phyloP scores from a whole-genome alignment of 2,797 vertebrate genomes.

The Pangasius sanitwongsei region DNA sequence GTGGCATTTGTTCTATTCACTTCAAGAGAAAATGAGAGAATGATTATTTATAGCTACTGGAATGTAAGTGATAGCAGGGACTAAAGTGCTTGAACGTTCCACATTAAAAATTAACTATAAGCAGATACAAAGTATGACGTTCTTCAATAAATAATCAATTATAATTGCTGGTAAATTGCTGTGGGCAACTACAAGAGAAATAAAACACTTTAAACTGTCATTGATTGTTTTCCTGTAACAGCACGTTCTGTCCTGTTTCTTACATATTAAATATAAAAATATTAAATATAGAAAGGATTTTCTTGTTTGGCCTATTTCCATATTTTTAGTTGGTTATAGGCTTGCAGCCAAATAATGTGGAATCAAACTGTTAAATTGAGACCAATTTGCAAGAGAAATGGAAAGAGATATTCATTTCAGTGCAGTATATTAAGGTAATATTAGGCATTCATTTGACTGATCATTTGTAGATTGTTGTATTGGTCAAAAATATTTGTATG shows the following conservation, averaged over 20 bases:
- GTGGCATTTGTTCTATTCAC: background rate
- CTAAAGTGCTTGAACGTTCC: background rate
- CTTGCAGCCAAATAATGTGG: background rate
- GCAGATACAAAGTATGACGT: background rate
- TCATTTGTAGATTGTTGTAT: background rate
- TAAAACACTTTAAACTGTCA: background rate
- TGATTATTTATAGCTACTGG: background rate
- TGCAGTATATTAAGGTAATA: background rate
- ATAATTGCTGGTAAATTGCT: background rate
- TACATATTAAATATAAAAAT: background rate
- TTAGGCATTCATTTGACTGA: background rate
- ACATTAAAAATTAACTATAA: background rate
- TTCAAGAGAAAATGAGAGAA: background rate
- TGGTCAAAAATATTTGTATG: background rate
- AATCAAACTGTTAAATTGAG: no score
- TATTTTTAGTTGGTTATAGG: background rate
- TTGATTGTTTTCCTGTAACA: background rate
- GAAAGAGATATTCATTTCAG: background rate
- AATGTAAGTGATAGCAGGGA: background rate
- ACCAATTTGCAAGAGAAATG: background rate
- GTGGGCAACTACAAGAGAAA: background rate
- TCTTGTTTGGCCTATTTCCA: background rate
- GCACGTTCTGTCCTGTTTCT: background rate
- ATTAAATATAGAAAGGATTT: background rate
- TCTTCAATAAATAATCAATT: background rate